phyloP scores from a whole-genome alignment of 2,113 vertebrate species.

The Excalfactoria chinensis region DNA sequence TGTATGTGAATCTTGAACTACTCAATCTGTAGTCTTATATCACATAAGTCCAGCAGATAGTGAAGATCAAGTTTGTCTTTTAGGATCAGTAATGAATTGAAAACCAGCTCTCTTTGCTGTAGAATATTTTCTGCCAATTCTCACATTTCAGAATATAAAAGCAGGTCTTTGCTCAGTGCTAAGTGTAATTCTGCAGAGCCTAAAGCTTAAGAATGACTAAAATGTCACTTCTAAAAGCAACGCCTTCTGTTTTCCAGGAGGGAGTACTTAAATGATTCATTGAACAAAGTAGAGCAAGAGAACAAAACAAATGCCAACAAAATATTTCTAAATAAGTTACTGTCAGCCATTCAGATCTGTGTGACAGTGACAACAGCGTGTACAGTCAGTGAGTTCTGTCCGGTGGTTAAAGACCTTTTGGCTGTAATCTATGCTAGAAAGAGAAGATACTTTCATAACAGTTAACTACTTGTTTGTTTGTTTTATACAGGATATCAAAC shows the following conservation, averaged over 20 bases:
- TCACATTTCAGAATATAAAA: not conserved
- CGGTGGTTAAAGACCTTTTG: not conserved
- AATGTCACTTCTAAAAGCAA: not conserved
- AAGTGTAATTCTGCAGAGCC: not conserved
- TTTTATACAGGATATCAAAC: conserved; percentile 86
- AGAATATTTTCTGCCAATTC: not conserved
- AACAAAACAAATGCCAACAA: not conserved
- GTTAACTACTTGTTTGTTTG: not conserved
- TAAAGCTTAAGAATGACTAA: not conserved
- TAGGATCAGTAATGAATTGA: not conserved
- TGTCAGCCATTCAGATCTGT: not conserved
- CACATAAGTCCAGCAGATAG: not conserved
- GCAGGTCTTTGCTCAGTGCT: not conserved
- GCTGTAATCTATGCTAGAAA: not conserved
- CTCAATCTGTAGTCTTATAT: not conserved
- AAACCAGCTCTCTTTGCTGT: not conserved
- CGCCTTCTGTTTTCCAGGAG: not conserved
- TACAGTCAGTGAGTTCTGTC: not conserved
- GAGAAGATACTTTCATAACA: not conserved
- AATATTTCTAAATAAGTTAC: not conserved
- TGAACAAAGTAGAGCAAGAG: not conserved
- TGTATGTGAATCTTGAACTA: not conserved
- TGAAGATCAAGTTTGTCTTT: not conserved
- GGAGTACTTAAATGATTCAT: not conserved
- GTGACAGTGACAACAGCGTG: not conserved